Base-by-base conservation (phyloP, 2,797 vertebrate genomes). In the Cyprinella venusta region DNA sequence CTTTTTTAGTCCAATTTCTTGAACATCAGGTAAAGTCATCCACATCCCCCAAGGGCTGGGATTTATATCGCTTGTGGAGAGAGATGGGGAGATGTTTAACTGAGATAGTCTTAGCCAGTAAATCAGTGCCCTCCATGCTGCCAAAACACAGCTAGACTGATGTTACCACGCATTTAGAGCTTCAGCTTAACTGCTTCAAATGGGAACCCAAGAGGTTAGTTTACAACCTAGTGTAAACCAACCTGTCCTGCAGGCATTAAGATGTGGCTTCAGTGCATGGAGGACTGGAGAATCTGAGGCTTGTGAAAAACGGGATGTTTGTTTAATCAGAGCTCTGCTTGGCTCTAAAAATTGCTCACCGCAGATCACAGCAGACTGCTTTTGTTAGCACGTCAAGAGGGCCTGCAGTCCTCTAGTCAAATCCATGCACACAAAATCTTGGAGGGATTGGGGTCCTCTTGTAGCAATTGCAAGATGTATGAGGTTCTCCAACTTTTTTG, bases 171-270 rank as follows among this genome's bases (percentile, higher is more conserved):
- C 18, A 42, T 83, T 83, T 48, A 42, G 74, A 40, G 69, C 52
- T 48, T 26, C 2, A 33, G 79, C 64, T 83, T 38, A 86, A 86
- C 68, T 76, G 8, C 36, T 54, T 36, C 76, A 76, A 84, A 79
- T 79, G 77, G 72, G 63, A 83, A 74, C 70, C 48, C 75, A 64
- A 79, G 86, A 85, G 64, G 26, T 50, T 63, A 59, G 87, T 87
- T 88, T 86, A 86, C 84, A 86, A 8, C 42, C 24, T 33, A 61
- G 82, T 86, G 76, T 85, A 86, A 87, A 81, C 85, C 64, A 38
- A 45, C 50, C 42, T n/a, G 54, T 67, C 61, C 67, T 75, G 72
- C 6, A 52, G n/a, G 77, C 36, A 52, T 83, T 84, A 64, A 24
- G 26, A 61, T 84, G 67, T 68, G 40, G 76, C 61, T 67, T 56